phyloP scores from a whole-genome alignment of 1,140 invertebrate species.

The Micrasema minimum region DNA sequence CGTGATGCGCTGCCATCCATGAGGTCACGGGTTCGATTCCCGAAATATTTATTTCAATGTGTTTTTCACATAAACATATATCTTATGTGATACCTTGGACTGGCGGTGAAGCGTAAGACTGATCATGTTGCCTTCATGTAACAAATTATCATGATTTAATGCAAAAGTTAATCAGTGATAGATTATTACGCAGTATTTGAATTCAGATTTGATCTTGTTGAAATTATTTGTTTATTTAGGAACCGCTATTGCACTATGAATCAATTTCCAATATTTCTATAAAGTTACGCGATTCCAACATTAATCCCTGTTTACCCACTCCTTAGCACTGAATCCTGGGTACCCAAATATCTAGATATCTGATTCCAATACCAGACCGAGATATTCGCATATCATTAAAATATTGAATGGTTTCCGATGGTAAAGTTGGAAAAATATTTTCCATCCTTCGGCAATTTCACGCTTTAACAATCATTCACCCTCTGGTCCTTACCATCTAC shows the following conservation, averaged over 20 bases:
- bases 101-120: too few species aligned
- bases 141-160: too few species aligned
- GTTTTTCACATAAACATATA: too few species aligned
- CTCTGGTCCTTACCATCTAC: background rate
- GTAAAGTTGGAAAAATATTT: slow-evolving; percentile 38
- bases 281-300: slow-evolving; percentile 19
- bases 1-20: too few species aligned
- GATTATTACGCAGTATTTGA: too few species aligned
- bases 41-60: too few species aligned
- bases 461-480: slow-evolving; percentile 37
- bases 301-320: slow-evolving; percentile 27
- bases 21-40: too few species aligned
- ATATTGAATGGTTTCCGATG: slow-evolving; percentile 33
- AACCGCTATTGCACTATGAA: slow-evolving; percentile 14
- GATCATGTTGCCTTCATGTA: too few species aligned
- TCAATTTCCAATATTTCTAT: background rate
- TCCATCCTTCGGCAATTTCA: slow-evolving; percentile 40
- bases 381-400: slow-evolving; percentile 44
- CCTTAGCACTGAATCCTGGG: background rate
- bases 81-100: too few species aligned
- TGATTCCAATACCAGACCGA: slow-evolving; percentile 10
- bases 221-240: background rate
- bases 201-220: background rate
- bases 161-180: too few species aligned
- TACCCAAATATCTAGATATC: slow-evolving; percentile 36